Percentiles rank a stretch among this genome's conserved stretches.
Conservation (phyloP, 2,888 invertebrate genomes). For the Hypomecis punctinalis region DNA sequence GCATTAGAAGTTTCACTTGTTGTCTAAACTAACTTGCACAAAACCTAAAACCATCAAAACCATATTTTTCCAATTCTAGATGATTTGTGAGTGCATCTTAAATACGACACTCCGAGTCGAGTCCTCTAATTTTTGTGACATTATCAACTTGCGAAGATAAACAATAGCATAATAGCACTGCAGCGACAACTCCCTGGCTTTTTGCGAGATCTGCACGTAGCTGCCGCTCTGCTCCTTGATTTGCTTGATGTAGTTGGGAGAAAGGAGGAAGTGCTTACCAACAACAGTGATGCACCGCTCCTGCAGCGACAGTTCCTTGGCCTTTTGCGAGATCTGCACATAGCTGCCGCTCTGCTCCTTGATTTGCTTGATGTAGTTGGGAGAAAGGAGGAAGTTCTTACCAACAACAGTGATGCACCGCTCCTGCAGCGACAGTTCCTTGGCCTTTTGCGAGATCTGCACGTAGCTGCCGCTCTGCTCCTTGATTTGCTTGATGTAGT, state of each 20-base stretch:
- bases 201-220: slow-evolving; percentile 98
- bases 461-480: slow-evolving; percentile 97
- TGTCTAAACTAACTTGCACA: too few species aligned
- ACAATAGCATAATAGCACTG: too few species aligned
- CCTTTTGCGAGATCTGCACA: slow-evolving; percentile 98
- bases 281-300: slow-evolving; percentile 98
- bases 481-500: slow-evolving; percentile 98
- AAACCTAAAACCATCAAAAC: too few species aligned
- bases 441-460: slow-evolving; percentile 98
- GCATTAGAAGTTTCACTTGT: too few species aligned
- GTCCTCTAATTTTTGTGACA: too few species aligned
- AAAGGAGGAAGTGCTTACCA: slow-evolving; percentile 70
- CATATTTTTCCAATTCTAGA: too few species aligned
- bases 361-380: slow-evolving; percentile 96
- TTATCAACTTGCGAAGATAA: too few species aligned
- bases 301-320: slow-evolving; percentile 95
- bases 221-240: slow-evolving; percentile 97
- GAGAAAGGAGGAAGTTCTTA: slow-evolving; percentile 44
- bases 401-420: slow-evolving; percentile 97
- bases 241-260: slow-evolving; percentile 94
- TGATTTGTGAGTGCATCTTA: too few species aligned
- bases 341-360: slow-evolving; percentile 97
- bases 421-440: slow-evolving; percentile 96
- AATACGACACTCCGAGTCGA: too few species aligned
- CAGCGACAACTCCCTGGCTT: slow-evolving; percentile 98